Evolutionary conservation across 2,888 invertebrate species (phyloP), one percentile per base, ranked within the genome.

Genomic region (Ophion ventricosus): DNA sequence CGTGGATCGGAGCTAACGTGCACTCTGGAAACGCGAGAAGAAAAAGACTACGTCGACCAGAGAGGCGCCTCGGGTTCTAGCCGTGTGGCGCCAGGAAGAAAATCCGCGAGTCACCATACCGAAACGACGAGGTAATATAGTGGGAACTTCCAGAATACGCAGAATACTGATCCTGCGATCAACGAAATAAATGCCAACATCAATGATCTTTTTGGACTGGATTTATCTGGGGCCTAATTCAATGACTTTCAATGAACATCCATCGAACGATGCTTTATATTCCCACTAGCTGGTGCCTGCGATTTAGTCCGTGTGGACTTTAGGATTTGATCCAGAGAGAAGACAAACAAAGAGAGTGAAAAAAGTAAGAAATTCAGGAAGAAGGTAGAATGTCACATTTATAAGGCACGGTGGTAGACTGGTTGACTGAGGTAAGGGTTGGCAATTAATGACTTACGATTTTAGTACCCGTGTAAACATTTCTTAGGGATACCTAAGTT

Each of bases 51-150:
- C 17, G 26, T 2, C 29, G 29, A 54, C 35, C 29, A 67, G 26
- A n/a, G n/a, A 69, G 61, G 78, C 69, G 70, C 63, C 78, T 63
- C 57, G 35, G 17, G 43, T 29, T 56, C 56, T 59, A 54, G 70
- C 70, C 70, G 54, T 40, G 29, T 26, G 80, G 77, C 80, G 83
- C 80, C 83, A 25, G 14, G n/a, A 54, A 17, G 14, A 35, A 80
- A 77, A 77, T 73, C 72, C 80, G 29, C 82, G 67, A 77, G 83
- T 84, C 80, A 70, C 66, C 56, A 11, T 23, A 82, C 64, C 59
- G 49, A 40, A 69, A 43, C 66, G 49, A 59, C 76, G 43, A 66
- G 23, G 43, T 57, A 64, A 76, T 59, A 35, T 61, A 23, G 70
- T 10, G 35, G 26, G 14, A 35, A 63, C 4, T 59, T n/a, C 17